Conservation (phyloP, 2,113 vertebrate species). For the Thamnaconus septentrionalis region DNA sequence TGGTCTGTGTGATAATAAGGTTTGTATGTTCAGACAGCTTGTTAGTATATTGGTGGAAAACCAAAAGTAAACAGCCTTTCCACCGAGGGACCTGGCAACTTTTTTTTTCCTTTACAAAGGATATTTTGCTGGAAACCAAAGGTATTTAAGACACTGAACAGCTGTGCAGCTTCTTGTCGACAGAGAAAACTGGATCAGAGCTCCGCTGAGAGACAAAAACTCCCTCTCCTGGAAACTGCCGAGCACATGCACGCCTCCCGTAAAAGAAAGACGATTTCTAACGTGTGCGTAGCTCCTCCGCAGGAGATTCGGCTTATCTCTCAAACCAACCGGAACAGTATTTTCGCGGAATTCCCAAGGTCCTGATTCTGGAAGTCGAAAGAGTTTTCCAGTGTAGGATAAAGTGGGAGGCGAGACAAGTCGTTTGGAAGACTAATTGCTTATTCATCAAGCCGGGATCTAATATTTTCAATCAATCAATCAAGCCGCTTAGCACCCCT, state of each 20-base stretch:
- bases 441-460: too few species aligned
- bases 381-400: conserved; percentile 4
- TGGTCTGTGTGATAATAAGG: conserved; percentile 52
- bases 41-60: conserved; percentile 49
- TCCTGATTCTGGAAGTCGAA: conserved; percentile 7
- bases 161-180: conserved; percentile 34
- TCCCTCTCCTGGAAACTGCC: conserved; percentile 20
- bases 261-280: conserved; percentile 9
- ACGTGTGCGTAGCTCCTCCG: conserved; percentile 8
- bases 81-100: conserved; percentile 41
- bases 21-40: conserved; percentile 61
- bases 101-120: conserved; percentile 27
- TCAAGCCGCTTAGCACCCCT: background rate
- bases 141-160: conserved; percentile 47
- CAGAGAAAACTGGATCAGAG: conserved; percentile 15
- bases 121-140: conserved; percentile 60
- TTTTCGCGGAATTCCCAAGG: background rate
- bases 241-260: conserved; percentile 21
- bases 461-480: background rate
- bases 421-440: too few species aligned
- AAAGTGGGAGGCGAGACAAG: too few species aligned
- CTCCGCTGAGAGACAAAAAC: conserved; percentile 25
- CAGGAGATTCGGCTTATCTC: conserved; percentile 8
- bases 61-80: conserved; percentile 53
- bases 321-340: background rate